Percentiles rank a stretch among this genome's conserved stretches.
Conservation (phyloP, 1,140 invertebrate genomes). For the Drosophila pachea region DNA sequence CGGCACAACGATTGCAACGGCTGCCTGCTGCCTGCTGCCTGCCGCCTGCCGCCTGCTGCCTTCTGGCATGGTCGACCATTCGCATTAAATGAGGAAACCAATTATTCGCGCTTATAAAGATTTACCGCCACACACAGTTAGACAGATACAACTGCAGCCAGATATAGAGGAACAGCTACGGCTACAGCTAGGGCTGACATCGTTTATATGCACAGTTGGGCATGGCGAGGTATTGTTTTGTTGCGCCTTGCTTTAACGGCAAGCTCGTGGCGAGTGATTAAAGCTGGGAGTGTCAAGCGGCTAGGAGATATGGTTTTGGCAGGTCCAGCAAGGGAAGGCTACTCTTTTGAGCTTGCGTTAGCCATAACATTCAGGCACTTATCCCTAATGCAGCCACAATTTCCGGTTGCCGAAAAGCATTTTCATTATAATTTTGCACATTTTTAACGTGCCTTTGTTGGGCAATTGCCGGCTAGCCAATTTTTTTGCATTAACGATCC, state of each 20-base stretch:
- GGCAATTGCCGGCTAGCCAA: slow-evolving; percentile 40
- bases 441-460: slow-evolving; percentile 27
- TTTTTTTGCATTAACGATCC: slow-evolving; percentile 43
- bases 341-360: too few species aligned
- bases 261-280: slow-evolving; percentile 48
- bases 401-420: slow-evolving; percentile 61
- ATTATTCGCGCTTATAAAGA: slow-evolving; percentile 79
- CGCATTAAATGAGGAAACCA: slow-evolving; percentile 79
- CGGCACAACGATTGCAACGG: slow-evolving; percentile 48
- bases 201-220: slow-evolving; percentile 44
- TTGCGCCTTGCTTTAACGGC: slow-evolving; percentile 44
- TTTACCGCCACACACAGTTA: slow-evolving; percentile 66
- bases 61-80: slow-evolving; percentile 55
- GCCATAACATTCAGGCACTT: slow-evolving; percentile 33
- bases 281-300: slow-evolving; percentile 28
- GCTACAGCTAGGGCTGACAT: slow-evolving; percentile 28
- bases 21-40: slow-evolving; percentile 10
- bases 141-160: slow-evolving; percentile 43
- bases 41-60: neutral
- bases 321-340: slow-evolving; percentile 5
- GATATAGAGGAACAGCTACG: slow-evolving; percentile 44
- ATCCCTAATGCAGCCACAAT: slow-evolving; percentile 61
- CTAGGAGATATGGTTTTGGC: too few species aligned
- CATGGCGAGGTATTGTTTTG: slow-evolving; percentile 31
- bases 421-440: slow-evolving; percentile 57